A percentile compares a stretch with the other conserved stretches of the same genome.
Evolutionary conservation across 2,888 invertebrate species (phyloP).

Genomic region (Eledona agricola): DNA sequence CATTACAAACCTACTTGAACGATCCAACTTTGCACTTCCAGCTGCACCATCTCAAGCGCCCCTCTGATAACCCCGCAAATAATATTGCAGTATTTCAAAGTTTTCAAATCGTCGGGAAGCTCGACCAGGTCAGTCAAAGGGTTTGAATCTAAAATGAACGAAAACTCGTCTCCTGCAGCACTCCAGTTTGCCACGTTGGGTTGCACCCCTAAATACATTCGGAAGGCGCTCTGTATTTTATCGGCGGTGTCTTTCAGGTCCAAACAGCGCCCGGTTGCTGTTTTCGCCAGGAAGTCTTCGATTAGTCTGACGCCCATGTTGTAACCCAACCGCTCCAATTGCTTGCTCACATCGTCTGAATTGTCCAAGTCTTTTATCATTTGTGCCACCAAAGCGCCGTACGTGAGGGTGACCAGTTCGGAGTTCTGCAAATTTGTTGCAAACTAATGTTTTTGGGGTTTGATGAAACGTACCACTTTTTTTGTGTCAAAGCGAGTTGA

Average conservation of each 20-base stretch:
- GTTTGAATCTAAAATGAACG: constrained; percentile 92
- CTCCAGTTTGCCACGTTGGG: constrained; percentile 96
- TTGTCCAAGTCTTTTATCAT: constrained; percentile 96
- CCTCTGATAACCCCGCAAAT: constrained; percentile 92
- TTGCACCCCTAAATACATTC: constrained; percentile 89
- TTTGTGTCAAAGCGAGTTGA: constrained; percentile 77
- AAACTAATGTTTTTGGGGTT: constrained; percentile 18
- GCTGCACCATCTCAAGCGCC: constrained; percentile 98
- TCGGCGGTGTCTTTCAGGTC: constrained; percentile 98
- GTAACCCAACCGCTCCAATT: constrained; percentile 94
- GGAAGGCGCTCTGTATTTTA: constrained; percentile 84
- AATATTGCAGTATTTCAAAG: constrained; percentile 90
- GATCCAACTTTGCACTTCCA: constrained; percentile 95
- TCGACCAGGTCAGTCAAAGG: constrained; percentile 98
- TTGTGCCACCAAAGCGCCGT: constrained; percentile 97
- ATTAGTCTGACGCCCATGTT: constrained; percentile 98
- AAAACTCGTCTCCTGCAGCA: constrained; percentile 94
- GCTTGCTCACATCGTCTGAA: constrained; percentile 97
- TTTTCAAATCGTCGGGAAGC: constrained; percentile 83
- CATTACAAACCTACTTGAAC: constrained; percentile 68
- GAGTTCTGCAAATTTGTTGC: constrained; percentile 85
- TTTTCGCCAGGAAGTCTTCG: constrained; percentile 96
- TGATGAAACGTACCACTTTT: constrained; percentile 73
- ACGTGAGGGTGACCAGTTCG: constrained; percentile 95
- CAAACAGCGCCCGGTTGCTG: constrained; percentile 86